Base-by-base conservation (phyloP, 2,888 invertebrate species). In the Maniola hyperantus region DNA sequence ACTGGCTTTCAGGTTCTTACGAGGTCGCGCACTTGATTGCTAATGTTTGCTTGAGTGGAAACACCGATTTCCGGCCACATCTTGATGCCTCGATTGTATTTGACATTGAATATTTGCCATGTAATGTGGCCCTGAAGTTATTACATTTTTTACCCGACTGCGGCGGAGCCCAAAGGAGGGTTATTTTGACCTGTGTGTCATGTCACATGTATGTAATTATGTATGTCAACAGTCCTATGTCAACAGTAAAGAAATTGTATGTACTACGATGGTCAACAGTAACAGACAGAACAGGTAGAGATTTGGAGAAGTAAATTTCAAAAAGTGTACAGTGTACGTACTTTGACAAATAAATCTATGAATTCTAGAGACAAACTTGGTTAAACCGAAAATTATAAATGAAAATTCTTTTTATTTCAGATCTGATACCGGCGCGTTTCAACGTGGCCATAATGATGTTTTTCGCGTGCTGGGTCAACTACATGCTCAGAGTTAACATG, bases 401-500 rank as follows among this genome's bases (percentile, higher is more conserved):
- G 15, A 20, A 60, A 18, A 10, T 60, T 11, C 5, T 26, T 5
- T 18, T 61, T 39, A 4, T 80, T 77, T 6, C 81, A 92, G 92
- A 91, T 76, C 72, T 82, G 65, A 82, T 92, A 42, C 91, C 92
- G 71, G 87, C 91, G 78, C 83, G 93, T 75, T 82, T 92, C 72
- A 89, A 88, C 72, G 81, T 91, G 42, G 95, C 93, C 54, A 71
- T 95, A 34, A 95, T 96, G 96, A 89, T 96, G 82, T 96, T 96
- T 84, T 94, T 95, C 81, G 94, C 95, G 42, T 95, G 95, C 75
- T 95, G 95, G 87, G 93, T 95, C 73, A 94, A 94, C 75, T 96
- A 96, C 86, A 95, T 96, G 95, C 91, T 95, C 83, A 90, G 96
- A 62, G 94, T 96, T 39, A 96, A 96, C 83, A 94, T 96, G 91